phyloP scores from a whole-genome alignment of 35 echinoderm and acorn worm genomes.

The Ophioderma brevispina region DNA sequence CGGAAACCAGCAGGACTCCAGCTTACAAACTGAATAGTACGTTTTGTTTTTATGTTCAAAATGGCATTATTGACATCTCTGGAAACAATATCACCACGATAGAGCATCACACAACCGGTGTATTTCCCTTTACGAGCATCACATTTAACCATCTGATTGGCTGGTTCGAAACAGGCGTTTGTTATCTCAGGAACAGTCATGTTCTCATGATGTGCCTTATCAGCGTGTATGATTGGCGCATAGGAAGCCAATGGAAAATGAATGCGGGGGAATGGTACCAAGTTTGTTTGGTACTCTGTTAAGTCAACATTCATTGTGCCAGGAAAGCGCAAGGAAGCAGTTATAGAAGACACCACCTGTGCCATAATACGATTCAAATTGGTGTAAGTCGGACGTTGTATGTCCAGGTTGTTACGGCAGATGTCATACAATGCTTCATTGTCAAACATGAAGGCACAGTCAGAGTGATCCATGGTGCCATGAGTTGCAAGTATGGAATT shows the following conservation, averaged over 20 bases:
- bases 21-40: constrained; percentile 37
- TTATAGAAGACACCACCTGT: not conserved
- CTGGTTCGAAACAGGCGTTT: too few relatives aligned
- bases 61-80: constrained; percentile 29
- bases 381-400: constrained; percentile 64
- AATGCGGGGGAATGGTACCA: constrained; percentile 62
- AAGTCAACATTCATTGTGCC: constrained; percentile 56
- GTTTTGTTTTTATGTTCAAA: not conserved
- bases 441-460: constrained; percentile 71
- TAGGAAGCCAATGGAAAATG: constrained; percentile 54
- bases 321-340: constrained; percentile 23
- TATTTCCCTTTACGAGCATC: constrained; percentile 7
- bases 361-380: constrained; percentile 43
- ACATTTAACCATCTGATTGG: too few relatives aligned
- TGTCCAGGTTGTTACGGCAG: constrained; percentile 64
- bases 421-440: constrained; percentile 85
- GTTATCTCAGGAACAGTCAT: not conserved
- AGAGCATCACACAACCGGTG: not conserved
- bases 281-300: constrained; percentile 65
- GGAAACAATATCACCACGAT: constrained; percentile 8
- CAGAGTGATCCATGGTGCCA: constrained; percentile 58
- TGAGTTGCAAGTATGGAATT: constrained; percentile 53
- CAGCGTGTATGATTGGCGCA: not conserved
- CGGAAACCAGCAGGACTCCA: constrained; percentile 46
- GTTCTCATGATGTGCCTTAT: not conserved